Evolutionary conservation across 2,888 invertebrate species (phyloP).

Genomic region (Eupithecia pulchellata): DNA sequence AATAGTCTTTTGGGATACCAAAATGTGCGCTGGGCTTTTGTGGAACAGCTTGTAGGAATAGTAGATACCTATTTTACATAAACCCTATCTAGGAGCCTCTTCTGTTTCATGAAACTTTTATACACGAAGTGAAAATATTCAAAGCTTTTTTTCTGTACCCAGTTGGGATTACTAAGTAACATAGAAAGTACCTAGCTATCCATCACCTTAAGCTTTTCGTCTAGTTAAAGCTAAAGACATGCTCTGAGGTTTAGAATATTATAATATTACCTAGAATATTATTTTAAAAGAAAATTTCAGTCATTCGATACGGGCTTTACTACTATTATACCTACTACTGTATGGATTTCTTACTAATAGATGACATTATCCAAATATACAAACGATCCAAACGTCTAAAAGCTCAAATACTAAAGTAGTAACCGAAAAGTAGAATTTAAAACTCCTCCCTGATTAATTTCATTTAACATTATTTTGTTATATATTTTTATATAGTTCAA

Average conservation of each 20-base stretch:
- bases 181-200: not conserved
- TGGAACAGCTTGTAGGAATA: slow-evolving; percentile 18
- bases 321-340: too few species aligned
- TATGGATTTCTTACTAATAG: too few species aligned
- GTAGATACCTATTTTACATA: slow-evolving; percentile 14
- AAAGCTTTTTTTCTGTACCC: slow-evolving; percentile 17
- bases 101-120: slow-evolving; percentile 27
- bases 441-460: not conserved
- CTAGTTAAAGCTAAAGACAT: not conserved
- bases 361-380: too few species aligned
- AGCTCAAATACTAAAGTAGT: too few species aligned
- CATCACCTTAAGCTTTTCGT: not conserved
- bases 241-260: too few species aligned
- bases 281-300: too few species aligned
- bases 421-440: too few species aligned
- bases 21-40: not conserved
- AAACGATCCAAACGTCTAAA: too few species aligned
- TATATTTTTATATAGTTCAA: not conserved
- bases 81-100: slow-evolving; percentile 14
- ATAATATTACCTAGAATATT: too few species aligned
- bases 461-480: not conserved
- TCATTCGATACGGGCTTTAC: too few species aligned
- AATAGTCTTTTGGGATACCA: slow-evolving; percentile 1
- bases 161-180: slow-evolving; percentile 20
- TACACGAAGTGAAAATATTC: slow-evolving; percentile 23